Base-by-base conservation (phyloP, 2,888 invertebrate species). In the Meloe dianella region DNA sequence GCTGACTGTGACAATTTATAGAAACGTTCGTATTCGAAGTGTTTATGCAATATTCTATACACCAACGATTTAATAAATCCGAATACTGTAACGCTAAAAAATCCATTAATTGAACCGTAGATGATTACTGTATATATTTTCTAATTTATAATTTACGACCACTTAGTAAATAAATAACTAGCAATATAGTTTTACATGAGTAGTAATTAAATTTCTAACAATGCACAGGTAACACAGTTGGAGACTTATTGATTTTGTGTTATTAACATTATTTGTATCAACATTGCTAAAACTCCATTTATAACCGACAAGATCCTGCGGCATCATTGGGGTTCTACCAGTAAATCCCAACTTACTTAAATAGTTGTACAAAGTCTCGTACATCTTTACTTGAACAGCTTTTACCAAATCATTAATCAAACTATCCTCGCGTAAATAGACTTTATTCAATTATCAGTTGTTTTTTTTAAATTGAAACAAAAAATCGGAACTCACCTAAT, bases 401-500 rank as follows among this genome's bases (percentile, higher is more conserved):
- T 60, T 63, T 66, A 66, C 60, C 51, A 32, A 60, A 66, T 63
- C 66, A 60, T 66, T 63, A 63, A 66, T 66, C 60, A 62, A 66
- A 47, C 58, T 58, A 66, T 59, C 61, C 30, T 47, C 32, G 35
- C 59, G 59, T 60, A 66, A n/a, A 63, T 24, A 57, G 32, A 61
- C 56, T 62, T 65, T 62, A 41, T 63, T 63, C n/a, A 27, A 27
- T 14, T 22, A 51, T 51, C 20, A 24, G 9, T 8, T 14, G 8
- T 10, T 27, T 56, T 20, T 27, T 56, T 20, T 10, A 24, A 6
- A 61, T 35, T 24, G 41, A 62, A 65, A 63, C 63, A 65, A 65
- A 60, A 61, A 66, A 71, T 71, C 72, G 66, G 68, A 70, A 87
- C 91, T 91, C 84, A 95, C 95, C 95, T 83, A 93, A 90, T 87